Base-by-base conservation (phyloP, 2,797 vertebrate species). In the Smutsia gigantea region DNA sequence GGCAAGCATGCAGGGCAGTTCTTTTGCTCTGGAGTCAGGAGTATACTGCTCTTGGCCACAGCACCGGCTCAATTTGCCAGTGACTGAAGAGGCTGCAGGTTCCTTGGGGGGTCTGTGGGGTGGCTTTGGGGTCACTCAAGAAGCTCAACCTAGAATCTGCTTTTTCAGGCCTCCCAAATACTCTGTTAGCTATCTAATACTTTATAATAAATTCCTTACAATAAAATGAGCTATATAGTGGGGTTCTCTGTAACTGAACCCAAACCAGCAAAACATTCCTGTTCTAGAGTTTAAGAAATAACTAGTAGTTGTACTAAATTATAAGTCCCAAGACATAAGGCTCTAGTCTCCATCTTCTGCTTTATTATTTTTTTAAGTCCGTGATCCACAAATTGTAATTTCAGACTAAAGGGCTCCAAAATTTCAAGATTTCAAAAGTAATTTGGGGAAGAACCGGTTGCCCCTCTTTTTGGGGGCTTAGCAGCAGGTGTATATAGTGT, bases 281-380 rank as follows among this genome's bases (percentile, higher is more conserved):
- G 15, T 39, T 59, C 75, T 75, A 59, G 3, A 39, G 15, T 59
- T n/a, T 39, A 34, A 29, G 71, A 61, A 61, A 23, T 19, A 61
- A 63, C 18, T 15, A 68, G 17, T 27, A 37, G 42, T 15, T 61
- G 72, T 46, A 59, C 51, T 72, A 37, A 49, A 85, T n/a, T 64
- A 64, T 51, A 68, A 51, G 57, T 74, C 57, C 57, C 18, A 53
- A 81, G 23, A 72, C 19, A 23, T 3, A 72, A 63, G n/a, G 31
- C n/a, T 71, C 71, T 69, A 18, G 64, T 63, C 64, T 81, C 66
- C 49, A 89, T 27, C 39, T 37, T 63, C 53, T 10, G 31, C 59
- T 64, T 89, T 57, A 57, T 39, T 91, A 82, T 55, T 25, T n/a
- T 88, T 61, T 8, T 12, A 93, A 75, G 68, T 69, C 55, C 53